Base-by-base conservation (phyloP, 2,113 vertebrate species). In the Rhinopomastus cyanomelas region DNA sequence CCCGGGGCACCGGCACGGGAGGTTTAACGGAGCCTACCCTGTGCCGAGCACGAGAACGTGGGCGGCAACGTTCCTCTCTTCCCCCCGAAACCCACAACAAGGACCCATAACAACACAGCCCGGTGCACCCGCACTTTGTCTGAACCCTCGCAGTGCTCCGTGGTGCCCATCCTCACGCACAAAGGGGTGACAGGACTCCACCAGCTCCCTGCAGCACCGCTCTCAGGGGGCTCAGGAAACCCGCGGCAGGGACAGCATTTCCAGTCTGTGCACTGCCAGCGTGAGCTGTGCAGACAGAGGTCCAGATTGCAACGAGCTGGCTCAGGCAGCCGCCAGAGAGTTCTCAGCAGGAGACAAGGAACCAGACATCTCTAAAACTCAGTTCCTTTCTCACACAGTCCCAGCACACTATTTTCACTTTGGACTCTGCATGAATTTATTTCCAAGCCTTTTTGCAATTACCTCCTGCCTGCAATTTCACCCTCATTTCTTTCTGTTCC, bases 121-220 rank as follows among this genome's bases (percentile, higher is more conserved):
- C 11, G 39, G 39, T 42, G 39, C 39, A 15, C 15, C 15, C 15
- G 39, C 39, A 42, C 15, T 42, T 15, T 15, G 39, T 42, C 15
- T 42, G 39, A 42, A 8, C 3, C 3, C 14, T 13, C 22, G 3
- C 6, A 5, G 71, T 3, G 21, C 3, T 16, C 19, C 3, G 37
- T 0, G 18, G 36, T 1, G 12, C 48, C 14, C 3, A 0, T 6
- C 56, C 5, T 5, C 42, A 3, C 1, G 26, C 29, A 32, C 23
- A 26, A 14, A 10, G 36, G 17, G 13, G 19, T 1, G 7, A 16
- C 12, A 46, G 37, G 73, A 9, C 72, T 21, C 15, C 3, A 1
- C 13, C 0, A 2, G 34, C 25, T 9, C 5, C 25, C 78, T 34
- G 56, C 68, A 87, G 59, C 49, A 10, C 3, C 3, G 25, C n/a